A percentile compares a stretch with the other conserved stretches of the same genome.
These are phyloP conservation scores for Hyles vespertilio DNA, from an alignment of 1,140 invertebrate species.

Conservation along the genomic window DNA sequence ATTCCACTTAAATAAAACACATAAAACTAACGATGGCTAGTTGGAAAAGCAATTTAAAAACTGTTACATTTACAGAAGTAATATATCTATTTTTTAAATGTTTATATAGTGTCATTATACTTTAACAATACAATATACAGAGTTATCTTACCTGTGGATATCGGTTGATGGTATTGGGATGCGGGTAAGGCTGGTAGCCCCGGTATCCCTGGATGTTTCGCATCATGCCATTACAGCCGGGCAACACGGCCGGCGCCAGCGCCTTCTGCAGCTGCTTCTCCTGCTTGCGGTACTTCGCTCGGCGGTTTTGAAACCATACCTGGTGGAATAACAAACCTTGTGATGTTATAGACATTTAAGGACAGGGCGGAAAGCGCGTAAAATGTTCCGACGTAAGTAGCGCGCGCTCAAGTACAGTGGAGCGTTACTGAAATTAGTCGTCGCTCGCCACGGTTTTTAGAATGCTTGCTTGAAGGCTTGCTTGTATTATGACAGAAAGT, in stretches of 20 bases:
- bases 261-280: conserved; percentile 98
- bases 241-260: conserved; percentile 90
- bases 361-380: too few species aligned
- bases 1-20: too few species aligned
- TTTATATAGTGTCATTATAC: too few species aligned
- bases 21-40: too few species aligned
- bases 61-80: too few species aligned
- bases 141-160: conserved; percentile 89
- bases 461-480: neutral
- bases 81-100: too few species aligned
- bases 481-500: too few species aligned
- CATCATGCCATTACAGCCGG: conserved; percentile 97
- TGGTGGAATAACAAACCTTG: conserved; percentile 44
- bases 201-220: conserved; percentile 96
- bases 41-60: too few species aligned
- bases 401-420: too few species aligned
- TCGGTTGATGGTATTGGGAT: conserved; percentile 93
- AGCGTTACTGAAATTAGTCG: too few species aligned
- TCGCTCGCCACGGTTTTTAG: neutral
- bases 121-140: neutral
- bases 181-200: conserved; percentile 95
- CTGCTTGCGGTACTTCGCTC: conserved; percentile 98
- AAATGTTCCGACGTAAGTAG: too few species aligned
- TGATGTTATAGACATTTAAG: neutral
- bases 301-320: conserved; percentile 99